Evolutionary conservation across 1,140 invertebrate genomes (phyloP).

Genomic region (Acarapis woodi): DNA sequence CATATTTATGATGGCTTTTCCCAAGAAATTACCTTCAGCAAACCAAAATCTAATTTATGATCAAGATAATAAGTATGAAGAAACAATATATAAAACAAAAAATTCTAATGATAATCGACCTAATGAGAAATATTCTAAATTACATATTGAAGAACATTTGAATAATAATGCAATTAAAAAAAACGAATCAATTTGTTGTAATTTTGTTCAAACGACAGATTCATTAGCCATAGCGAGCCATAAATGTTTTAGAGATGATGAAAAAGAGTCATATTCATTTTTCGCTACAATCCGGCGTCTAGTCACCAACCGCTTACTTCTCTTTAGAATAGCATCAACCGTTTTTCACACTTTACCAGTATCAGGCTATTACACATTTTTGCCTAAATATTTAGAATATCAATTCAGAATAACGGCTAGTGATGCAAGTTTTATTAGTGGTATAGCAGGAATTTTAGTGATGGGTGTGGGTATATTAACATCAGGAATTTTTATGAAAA

Average conservation of each 20-base stretch:
- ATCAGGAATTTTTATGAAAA: constrained; percentile 50
- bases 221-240: not conserved
- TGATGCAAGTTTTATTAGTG: constrained; percentile 63
- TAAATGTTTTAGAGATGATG: not conserved
- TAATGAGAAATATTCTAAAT: too few relatives aligned
- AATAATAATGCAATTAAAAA: too few relatives aligned
- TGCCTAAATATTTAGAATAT: constrained; percentile 72
- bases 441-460: constrained; percentile 60
- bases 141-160: too few relatives aligned
- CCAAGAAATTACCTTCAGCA: constrained; percentile 26
- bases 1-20: constrained; percentile 61
- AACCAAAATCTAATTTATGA: constrained; percentile 3
- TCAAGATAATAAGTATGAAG: too few relatives aligned
- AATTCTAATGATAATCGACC: too few relatives aligned
- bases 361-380: constrained; percentile 62
- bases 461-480: constrained; percentile 69
- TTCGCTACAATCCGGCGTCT: constrained; percentile 53
- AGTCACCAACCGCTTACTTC: constrained; percentile 58
- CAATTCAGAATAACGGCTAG: constrained; percentile 62
- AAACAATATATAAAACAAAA: too few relatives aligned
- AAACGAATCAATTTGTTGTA: not conserved
- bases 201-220: not conserved
- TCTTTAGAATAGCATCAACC: constrained; percentile 56
- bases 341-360: constrained; percentile 67
- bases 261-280: constrained; percentile 30